Conservation (phyloP, 2,797 vertebrate species). For the Micrastur ruficollis region DNA sequence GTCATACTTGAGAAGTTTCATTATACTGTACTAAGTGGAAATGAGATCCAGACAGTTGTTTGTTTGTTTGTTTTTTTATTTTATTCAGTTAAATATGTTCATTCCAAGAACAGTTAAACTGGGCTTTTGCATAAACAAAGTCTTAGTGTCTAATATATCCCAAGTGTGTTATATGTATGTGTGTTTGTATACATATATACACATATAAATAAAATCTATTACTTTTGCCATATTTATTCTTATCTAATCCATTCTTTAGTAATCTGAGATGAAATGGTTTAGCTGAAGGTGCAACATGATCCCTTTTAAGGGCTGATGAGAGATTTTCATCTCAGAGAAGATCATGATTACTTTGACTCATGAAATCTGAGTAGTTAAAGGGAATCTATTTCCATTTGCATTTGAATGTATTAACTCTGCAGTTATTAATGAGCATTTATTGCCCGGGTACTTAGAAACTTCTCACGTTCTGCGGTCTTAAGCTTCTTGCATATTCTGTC, state of each 20-base stretch:
- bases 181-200: background rate
- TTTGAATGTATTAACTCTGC: background rate
- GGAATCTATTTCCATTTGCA: background rate
- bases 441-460: background rate
- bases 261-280: background rate
- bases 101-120: background rate
- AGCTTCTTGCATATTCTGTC: background rate
- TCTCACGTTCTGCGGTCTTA: background rate
- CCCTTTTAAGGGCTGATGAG: background rate
- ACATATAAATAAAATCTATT: background rate
- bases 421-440: background rate
- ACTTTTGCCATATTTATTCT: background rate
- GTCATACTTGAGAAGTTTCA: background rate
- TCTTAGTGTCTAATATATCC: background rate
- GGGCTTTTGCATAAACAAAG: background rate
- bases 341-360: background rate
- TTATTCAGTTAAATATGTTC: background rate
- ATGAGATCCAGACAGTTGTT: background rate
- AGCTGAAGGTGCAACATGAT: background rate
- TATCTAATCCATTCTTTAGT: background rate
- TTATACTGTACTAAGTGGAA: background rate
- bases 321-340: background rate
- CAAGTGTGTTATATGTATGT: background rate
- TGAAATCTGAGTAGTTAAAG: background rate
- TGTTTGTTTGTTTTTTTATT: background rate